Evolutionary conservation across 2,113 vertebrate genomes (phyloP).

Genomic region (Melospiza georgiana): DNA sequence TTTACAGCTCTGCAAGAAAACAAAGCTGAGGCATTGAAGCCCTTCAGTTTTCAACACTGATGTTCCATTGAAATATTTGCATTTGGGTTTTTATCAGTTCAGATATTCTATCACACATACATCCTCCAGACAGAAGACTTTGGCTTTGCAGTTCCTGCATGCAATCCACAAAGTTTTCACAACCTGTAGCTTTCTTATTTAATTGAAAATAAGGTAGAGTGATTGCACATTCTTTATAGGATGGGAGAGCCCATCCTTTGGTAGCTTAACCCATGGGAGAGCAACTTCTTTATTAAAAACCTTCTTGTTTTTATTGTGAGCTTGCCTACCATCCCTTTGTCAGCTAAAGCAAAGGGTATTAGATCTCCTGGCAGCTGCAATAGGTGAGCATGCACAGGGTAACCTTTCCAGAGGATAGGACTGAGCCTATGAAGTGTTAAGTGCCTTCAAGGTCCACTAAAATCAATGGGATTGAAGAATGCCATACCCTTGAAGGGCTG

Average conservation of each 20-base stretch:
- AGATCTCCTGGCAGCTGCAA: neutral
- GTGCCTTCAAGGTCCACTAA: conserved; percentile 60
- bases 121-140: neutral
- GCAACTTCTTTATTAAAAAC: neutral
- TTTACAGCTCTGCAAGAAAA: neutral
- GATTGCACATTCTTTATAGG: neutral
- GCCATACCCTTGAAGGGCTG: conserved; percentile 44
- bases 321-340: neutral
- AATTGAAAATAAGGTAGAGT: neutral
- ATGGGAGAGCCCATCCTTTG: neutral
- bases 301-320: neutral
- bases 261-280: neutral
- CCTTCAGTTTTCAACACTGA: neutral
- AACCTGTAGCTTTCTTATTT: neutral
- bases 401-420: neutral
- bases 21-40: neutral
- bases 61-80: neutral
- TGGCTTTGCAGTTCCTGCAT: neutral
- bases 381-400: neutral
- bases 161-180: neutral
- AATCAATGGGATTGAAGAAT: conserved; percentile 56
- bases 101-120: neutral
- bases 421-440: conserved; percentile 35
- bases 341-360: neutral
- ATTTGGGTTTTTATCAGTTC: neutral